Evolutionary conservation across 2,113 vertebrate species (phyloP).

Genomic region (Hippotragus niger): DNA sequence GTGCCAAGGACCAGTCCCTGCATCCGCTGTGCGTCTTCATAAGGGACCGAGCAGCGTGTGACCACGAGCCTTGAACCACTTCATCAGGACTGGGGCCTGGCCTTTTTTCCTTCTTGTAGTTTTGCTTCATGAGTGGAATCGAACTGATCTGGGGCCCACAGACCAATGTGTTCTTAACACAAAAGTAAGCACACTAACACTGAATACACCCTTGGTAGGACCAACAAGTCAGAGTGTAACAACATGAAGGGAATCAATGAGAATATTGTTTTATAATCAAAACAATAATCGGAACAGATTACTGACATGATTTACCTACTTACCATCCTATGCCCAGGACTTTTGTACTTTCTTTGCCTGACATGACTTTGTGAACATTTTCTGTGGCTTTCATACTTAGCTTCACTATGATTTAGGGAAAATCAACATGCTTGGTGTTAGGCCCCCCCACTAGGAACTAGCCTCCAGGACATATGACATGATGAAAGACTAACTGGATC

Average conservation of each 20-base stretch:
- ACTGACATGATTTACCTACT: background rate
- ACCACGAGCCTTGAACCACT: background rate
- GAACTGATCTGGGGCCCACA: background rate
- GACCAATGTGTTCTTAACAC: background rate
- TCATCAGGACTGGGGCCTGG: background rate
- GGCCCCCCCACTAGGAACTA: background rate
- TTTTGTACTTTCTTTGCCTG: background rate
- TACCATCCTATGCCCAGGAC: background rate
- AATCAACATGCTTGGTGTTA: background rate
- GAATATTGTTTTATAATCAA: background rate
- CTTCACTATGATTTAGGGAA: background rate
- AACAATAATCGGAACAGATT: background rate
- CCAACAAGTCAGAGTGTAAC: background rate
- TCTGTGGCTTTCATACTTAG: background rate
- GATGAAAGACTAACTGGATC: background rate
- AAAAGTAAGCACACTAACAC: background rate
- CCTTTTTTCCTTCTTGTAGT: background rate
- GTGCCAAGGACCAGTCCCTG: background rate
- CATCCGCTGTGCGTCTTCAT: background rate
- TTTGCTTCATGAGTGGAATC: background rate
- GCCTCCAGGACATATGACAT: background rate
- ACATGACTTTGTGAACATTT: background rate
- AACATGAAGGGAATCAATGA: background rate
- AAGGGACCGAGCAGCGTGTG: background rate
- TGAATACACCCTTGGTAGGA: background rate